These are phyloP conservation scores for Spinus olivaceus DNA, from an alignment of 2,797 vertebrate genomes.

Conservation along the genomic window DNA sequence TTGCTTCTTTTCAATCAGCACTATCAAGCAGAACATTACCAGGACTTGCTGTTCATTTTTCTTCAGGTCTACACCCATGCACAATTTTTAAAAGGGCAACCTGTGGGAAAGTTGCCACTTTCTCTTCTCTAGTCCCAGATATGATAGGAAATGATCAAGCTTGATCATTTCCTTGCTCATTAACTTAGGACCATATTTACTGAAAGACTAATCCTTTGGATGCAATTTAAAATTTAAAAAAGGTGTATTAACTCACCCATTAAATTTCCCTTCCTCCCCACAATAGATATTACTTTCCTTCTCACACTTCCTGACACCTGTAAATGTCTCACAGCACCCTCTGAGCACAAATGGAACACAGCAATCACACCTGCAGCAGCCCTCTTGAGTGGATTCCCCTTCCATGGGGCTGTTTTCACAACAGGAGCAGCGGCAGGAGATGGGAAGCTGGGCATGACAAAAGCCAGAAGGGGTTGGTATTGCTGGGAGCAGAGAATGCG, in stretches of 20 bases:
- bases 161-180: conserved; percentile 36
- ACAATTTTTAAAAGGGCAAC: conserved; percentile 7
- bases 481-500: fast-evolving
- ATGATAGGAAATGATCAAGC: conserved; percentile 37
- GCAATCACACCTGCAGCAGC: background rate
- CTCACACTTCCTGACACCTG: background rate
- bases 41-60: background rate
- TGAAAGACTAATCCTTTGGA: conserved; percentile 18
- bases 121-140: background rate
- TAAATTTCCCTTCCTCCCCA: background rate
- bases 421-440: background rate
- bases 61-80: background rate
- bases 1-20: background rate
- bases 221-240: background rate
- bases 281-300: background rate
- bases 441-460: background rate
- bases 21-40: background rate
- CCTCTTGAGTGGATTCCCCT: background rate
- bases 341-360: background rate
- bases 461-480: background rate
- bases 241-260: background rate
- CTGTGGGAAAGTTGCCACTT: conserved; percentile 28
- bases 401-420: background rate
- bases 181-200: conserved; percentile 22
- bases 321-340: background rate